A percentile compares a stretch with the other conserved stretches of the same genome.
phyloP scores from a whole-genome alignment of 2,888 invertebrate species.

The Hypercompe scribonia region DNA sequence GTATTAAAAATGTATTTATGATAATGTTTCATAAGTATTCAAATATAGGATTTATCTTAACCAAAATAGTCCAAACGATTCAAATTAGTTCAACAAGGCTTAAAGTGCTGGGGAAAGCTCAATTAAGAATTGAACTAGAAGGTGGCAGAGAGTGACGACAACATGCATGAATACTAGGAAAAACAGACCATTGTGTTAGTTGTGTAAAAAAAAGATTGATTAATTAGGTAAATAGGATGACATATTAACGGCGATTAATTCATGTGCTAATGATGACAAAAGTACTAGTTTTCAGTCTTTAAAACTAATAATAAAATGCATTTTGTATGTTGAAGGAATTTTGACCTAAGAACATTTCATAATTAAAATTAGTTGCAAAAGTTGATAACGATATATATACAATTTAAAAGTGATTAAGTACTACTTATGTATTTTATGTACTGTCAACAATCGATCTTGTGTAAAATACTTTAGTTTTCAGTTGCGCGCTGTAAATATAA shows the following conservation, averaged over 20 bases:
- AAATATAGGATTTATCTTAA: neutral
- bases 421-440: conserved; percentile 5
- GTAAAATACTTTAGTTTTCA: conserved; percentile 41
- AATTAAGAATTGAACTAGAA: too few relatives aligned
- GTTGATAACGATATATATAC: neutral
- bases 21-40: too few relatives aligned
- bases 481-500: conserved; percentile 37
- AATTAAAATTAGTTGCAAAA: neutral
- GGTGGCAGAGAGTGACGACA: too few relatives aligned
- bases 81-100: neutral
- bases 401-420: neutral
- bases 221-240: neutral
- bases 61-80: neutral
- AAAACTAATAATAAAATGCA: neutral
- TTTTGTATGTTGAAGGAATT: neutral
- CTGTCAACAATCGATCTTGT: conserved; percentile 12
- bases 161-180: too few relatives aligned
- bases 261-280: neutral
- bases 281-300: too few relatives aligned
- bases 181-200: too few relatives aligned
- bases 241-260: neutral
- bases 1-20: too few relatives aligned
- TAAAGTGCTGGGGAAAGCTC: too few relatives aligned
- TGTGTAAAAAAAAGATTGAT: neutral
- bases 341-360: neutral